A percentile compares a stretch with the other conserved stretches of the same genome.
Evolutionary conservation across 2,888 invertebrate species (phyloP).

Genomic region (Cheilosia urbana): DNA sequence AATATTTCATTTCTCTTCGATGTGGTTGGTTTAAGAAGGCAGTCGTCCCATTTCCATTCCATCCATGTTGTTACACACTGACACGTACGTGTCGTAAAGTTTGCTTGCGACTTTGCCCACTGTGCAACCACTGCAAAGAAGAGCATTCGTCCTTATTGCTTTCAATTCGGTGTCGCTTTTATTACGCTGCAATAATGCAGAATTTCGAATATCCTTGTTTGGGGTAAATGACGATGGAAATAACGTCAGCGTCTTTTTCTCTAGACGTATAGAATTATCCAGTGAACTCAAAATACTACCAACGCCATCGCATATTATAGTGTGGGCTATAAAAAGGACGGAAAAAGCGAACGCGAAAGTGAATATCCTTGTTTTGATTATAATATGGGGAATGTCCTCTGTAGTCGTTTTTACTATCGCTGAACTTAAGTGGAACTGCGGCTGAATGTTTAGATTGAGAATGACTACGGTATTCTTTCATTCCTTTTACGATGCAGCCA

Average conservation of each 20-base stretch:
- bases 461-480: conserved; percentile 24
- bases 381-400: conserved; percentile 51
- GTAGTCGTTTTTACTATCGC: conserved; percentile 24
- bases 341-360: conserved; percentile 48
- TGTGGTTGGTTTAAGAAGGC: conserved; percentile 41
- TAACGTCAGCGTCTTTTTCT: conserved; percentile 35
- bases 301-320: conserved; percentile 20
- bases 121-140: conserved; percentile 41
- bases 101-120: conserved; percentile 45
- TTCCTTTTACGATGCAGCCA: conserved; percentile 68
- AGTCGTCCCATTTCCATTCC: conserved; percentile 7
- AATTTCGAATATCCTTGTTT: conserved; percentile 67
- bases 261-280: conserved; percentile 47
- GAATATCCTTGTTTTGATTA: conserved; percentile 68
- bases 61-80: conserved; percentile 26
- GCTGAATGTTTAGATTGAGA: conserved; percentile 27
- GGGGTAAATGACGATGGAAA: conserved; percentile 30
- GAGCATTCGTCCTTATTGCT: conserved; percentile 66
- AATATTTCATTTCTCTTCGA: conserved; percentile 71
- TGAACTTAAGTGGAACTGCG: conserved; percentile 33
- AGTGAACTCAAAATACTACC: conserved; percentile 45
- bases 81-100: conserved; percentile 70
- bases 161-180: conserved; percentile 70
- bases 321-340: conserved; percentile 45
- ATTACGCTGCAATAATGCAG: conserved; percentile 71